A percentile compares a stretch with the other conserved stretches of the same genome.
phyloP scores from a whole-genome alignment of 2,113 vertebrate genomes.

The Daboia siamensis region DNA sequence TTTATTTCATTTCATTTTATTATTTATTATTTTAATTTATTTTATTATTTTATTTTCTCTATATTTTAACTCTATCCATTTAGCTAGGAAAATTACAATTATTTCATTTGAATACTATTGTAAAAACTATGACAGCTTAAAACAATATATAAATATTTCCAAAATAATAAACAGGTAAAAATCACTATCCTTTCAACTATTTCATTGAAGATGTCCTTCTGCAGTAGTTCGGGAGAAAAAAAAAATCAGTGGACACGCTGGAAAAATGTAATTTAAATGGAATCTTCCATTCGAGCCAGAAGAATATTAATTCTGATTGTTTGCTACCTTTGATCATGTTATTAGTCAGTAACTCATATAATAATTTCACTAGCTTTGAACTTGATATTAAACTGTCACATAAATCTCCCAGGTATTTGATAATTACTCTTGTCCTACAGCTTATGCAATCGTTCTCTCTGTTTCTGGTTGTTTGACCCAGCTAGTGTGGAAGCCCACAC shows the following conservation, averaged over 20 bases:
- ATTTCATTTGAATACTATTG: background rate
- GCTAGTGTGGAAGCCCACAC: background rate
- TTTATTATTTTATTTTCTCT: background rate
- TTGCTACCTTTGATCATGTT: constrained; percentile 5
- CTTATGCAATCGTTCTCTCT: background rate
- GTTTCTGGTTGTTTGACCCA: background rate
- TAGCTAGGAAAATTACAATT: background rate
- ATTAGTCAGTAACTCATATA: constrained; percentile 3
- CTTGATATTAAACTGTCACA: constrained; percentile 21
- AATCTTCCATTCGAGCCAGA: constrained; percentile 20
- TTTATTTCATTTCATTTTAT: no score
- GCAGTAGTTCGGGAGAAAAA: background rate
- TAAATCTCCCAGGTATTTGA: background rate
- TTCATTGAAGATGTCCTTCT: background rate
- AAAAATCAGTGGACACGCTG: background rate
- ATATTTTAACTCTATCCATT: background rate
- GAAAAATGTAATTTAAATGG: constrained; percentile 22
- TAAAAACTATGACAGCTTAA: background rate
- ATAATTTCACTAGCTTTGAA: constrained; percentile 13
- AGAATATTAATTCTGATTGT: background rate
- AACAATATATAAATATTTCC: background rate
- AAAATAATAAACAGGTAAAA: background rate
- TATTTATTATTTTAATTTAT: no score
- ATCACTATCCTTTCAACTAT: background rate
- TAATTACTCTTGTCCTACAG: background rate